Evolutionary conservation across 2,113 vertebrate species (phyloP).

Genomic region (Plestiodon gilberti): DNA sequence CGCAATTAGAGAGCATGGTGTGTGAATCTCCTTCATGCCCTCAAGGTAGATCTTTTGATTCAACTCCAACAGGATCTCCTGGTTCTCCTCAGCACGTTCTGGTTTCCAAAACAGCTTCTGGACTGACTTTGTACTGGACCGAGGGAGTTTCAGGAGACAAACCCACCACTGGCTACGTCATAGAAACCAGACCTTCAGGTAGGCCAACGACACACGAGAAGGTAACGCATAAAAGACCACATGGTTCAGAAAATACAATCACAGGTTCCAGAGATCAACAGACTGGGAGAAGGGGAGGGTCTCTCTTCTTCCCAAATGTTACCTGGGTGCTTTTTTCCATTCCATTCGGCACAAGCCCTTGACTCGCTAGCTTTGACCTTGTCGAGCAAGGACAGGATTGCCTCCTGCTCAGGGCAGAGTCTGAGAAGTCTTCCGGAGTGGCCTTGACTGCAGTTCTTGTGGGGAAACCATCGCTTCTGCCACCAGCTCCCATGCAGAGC

Average conservation of each 20-base stretch:
- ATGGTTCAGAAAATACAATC: background rate
- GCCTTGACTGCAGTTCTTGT: background rate
- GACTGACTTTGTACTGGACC: slow-evolving; percentile 87
- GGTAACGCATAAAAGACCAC: background rate
- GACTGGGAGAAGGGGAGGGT: background rate
- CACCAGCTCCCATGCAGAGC: background rate
- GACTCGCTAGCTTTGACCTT: background rate
- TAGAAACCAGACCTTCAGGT: slow-evolving; percentile 95
- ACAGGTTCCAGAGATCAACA: fast-evolving
- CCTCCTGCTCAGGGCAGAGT: background rate
- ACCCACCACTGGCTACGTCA: slow-evolving; percentile 86
- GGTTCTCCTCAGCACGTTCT: slow-evolving; percentile 85
- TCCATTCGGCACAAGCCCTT: background rate
- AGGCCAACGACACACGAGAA: background rate
- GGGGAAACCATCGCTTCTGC: background rate
- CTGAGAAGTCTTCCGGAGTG: background rate
- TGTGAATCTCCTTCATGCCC: background rate
- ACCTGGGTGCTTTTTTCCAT: too few species aligned
- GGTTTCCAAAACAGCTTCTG: slow-evolving; percentile 87
- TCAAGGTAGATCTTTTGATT: background rate
- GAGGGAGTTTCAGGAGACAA: slow-evolving; percentile 82
- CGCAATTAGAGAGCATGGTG: background rate
- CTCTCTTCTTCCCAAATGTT: too few species aligned
- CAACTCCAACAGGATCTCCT: slow-evolving; percentile 81
- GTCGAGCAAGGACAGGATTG: background rate